Percentiles rank a stretch among this genome's conserved stretches.
phyloP scores from a whole-genome alignment of 2,888 invertebrate species.

The Eupithecia pulchellata region DNA sequence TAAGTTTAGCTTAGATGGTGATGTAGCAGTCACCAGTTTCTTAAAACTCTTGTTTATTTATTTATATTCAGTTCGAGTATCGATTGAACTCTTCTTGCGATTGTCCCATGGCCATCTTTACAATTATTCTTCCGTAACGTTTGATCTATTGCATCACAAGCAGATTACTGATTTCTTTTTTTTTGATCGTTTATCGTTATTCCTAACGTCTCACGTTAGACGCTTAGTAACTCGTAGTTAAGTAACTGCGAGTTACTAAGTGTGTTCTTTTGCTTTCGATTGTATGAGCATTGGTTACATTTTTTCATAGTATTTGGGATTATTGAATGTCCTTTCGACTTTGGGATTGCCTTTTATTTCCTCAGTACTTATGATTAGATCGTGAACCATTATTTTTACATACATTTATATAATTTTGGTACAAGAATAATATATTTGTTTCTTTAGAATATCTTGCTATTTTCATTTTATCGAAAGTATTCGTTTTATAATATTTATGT shows the following conservation, averaged over 20 bases:
- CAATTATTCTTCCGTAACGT: constrained; percentile 8
- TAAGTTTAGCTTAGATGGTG: background rate
- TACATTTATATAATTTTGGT: too few relatives aligned
- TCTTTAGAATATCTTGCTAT: too few relatives aligned
- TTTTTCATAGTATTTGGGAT: background rate
- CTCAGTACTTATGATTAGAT: background rate
- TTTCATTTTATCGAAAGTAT: too few relatives aligned
- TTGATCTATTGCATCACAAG: constrained; percentile 16
- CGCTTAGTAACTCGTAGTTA: background rate
- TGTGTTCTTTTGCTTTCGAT: background rate
- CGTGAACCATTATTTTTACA: constrained; percentile 3
- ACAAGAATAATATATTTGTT: too few relatives aligned
- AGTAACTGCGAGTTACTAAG: background rate
- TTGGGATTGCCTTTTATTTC: background rate
- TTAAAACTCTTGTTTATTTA: background rate
- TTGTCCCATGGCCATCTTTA: background rate
- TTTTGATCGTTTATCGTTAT: background rate
- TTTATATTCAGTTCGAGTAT: constrained; percentile 1
- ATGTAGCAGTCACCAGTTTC: background rate
- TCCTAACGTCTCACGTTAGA: background rate
- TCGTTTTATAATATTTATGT: too few relatives aligned
- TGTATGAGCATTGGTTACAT: background rate
- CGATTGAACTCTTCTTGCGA: background rate
- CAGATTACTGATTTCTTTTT: constrained; percentile 12
- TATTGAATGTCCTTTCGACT: background rate